Conservation (phyloP, 2,797 vertebrate genomes). For the Gambelia wislizenii region DNA sequence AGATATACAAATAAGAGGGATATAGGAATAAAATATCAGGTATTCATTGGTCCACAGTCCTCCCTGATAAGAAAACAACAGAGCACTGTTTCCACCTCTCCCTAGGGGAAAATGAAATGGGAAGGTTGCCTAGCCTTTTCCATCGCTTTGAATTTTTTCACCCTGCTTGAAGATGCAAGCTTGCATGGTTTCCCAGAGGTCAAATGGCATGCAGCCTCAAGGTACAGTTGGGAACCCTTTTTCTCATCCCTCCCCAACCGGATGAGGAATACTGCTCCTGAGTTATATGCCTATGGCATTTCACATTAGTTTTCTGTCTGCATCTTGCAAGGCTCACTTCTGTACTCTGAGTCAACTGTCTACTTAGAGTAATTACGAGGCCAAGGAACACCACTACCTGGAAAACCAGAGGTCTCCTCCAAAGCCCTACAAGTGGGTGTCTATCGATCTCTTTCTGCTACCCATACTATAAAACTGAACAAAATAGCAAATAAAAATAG, state of each 20-base stretch:
- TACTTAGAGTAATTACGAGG: background rate
- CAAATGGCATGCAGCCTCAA: background rate
- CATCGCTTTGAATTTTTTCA: background rate
- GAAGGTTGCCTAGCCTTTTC: background rate
- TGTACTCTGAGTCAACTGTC: background rate
- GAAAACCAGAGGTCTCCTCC: background rate
- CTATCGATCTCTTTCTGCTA: background rate
- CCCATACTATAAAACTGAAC: background rate
- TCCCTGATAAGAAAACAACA: background rate
- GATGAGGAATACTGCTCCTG: fast-evolving
- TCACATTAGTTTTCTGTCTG: background rate
- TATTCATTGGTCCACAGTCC: no score
- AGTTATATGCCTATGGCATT: background rate
- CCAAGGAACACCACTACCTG: background rate
- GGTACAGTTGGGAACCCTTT: fast-evolving
- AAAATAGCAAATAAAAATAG: background rate
- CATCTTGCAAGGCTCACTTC: background rate
- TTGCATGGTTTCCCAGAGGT: slow-evolving; percentile 3
- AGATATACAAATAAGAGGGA: background rate
- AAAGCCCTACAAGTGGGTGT: background rate
- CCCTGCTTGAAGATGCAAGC: background rate
- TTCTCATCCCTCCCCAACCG: background rate
- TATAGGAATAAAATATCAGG: background rate
- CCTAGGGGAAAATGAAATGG: background rate
- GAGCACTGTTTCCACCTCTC: background rate